Evolutionary conservation across 2,113 vertebrate species (phyloP).

Genomic region (Conger conger): DNA sequence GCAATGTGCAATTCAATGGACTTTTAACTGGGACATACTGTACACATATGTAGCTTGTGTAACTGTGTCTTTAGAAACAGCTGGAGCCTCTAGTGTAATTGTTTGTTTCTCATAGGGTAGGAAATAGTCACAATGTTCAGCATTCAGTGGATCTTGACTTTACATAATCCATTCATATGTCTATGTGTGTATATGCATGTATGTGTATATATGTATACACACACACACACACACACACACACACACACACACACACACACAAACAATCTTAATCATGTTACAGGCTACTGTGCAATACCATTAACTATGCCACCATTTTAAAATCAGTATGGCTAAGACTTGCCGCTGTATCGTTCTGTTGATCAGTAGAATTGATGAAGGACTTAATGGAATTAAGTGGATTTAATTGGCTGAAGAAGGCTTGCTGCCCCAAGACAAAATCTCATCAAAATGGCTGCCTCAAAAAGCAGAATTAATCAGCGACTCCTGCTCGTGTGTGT

Average conservation of each 20-base stretch:
- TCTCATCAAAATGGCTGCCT: background rate
- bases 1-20: slow-evolving; percentile 24
- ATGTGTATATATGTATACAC: background rate
- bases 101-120: slow-evolving; percentile 27
- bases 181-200: too few relatives aligned
- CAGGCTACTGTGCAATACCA: slow-evolving; percentile 3
- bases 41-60: slow-evolving; percentile 14
- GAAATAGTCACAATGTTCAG: slow-evolving; percentile 6
- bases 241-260: background rate
- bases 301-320: background rate
- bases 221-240: background rate
- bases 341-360: background rate
- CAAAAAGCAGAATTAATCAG: background rate
- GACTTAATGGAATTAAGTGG: background rate
- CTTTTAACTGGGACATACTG: slow-evolving; percentile 54
- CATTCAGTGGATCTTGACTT: background rate
- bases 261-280: background rate
- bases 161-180: background rate
- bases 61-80: slow-evolving; percentile 67
- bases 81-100: slow-evolving; percentile 59
- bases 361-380: background rate
- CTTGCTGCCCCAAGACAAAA: background rate
- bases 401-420: background rate
- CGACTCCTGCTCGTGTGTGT: background rate
- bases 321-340: background rate